Evolutionary conservation across 92 coral and sea anemone species (phyloP).

Genomic region (Phenganax marumi): DNA sequence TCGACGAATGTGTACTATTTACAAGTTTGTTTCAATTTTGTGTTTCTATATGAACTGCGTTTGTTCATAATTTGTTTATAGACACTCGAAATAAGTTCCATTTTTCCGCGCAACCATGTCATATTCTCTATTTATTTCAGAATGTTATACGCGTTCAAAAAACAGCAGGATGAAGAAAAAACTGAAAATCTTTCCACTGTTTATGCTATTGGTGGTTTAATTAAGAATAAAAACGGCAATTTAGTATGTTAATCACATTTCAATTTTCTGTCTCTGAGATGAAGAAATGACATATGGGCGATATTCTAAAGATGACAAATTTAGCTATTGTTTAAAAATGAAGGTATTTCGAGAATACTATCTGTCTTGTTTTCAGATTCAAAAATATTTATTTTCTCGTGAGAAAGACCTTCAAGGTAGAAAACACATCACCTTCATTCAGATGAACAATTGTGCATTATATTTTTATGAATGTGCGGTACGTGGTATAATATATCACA

Average conservation of each 20-base stretch:
- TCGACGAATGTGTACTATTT: too few relatives aligned
- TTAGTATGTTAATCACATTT: constrained; percentile 17
- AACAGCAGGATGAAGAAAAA: constrained; percentile 58
- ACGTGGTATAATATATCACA: background rate
- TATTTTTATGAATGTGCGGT: background rate
- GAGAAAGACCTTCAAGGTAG: constrained; percentile 72
- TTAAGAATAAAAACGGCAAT: constrained; percentile 44
- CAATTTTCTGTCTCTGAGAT: background rate
- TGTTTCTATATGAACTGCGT: background rate
- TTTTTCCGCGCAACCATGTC: too few relatives aligned
- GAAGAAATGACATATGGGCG: background rate
- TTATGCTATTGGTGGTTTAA: constrained; percentile 79
- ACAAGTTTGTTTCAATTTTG: too few relatives aligned
- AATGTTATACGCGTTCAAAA: constrained; percentile 80
- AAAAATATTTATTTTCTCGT: constrained; percentile 63
- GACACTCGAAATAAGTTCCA: background rate
- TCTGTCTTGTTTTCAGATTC: constrained; percentile 49
- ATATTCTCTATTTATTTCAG: constrained; percentile 42
- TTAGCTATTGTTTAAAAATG: background rate
- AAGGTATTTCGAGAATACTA: background rate
- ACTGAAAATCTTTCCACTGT: constrained; percentile 59
- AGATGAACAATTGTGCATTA: background rate
- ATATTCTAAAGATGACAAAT: background rate
- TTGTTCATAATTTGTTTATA: background rate
- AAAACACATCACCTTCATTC: background rate